A percentile compares a stretch with the other conserved stretches of the same genome.
phyloP scores from a whole-genome alignment of 2,797 vertebrate species.

The Anas flavirostris region DNA sequence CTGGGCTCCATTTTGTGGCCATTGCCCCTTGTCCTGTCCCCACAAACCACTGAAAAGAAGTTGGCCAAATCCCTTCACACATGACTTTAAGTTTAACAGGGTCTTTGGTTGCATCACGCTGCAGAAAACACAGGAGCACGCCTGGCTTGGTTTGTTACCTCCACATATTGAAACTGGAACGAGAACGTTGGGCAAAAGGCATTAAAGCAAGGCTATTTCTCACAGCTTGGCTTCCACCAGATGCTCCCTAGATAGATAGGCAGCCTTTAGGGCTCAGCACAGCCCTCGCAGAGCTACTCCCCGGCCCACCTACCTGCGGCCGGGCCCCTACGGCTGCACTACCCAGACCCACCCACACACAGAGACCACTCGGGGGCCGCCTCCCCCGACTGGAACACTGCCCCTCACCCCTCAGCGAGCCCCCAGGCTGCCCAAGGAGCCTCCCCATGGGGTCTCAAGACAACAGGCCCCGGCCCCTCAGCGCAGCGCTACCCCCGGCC shows the following conservation, averaged over 20 bases:
- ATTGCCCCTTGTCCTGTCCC: too few relatives aligned
- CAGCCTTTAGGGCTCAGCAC: not conserved
- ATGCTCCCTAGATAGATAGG: fast-evolving
- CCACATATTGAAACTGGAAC: not conserved
- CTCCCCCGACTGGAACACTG: too few relatives aligned
- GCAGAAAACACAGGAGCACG: not conserved
- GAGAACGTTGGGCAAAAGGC: not conserved
- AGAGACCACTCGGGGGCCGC: too few relatives aligned
- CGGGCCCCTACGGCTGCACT: not conserved
- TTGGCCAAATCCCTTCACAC: not conserved
- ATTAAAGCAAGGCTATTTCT: fast-evolving
- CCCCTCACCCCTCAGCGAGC: too few relatives aligned
- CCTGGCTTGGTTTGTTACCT: not conserved
- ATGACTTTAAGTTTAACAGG: not conserved
- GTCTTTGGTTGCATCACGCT: not conserved
- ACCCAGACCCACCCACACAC: too few relatives aligned
- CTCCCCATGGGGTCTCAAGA: too few relatives aligned
- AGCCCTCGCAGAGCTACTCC: too few relatives aligned
- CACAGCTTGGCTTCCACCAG: not conserved
- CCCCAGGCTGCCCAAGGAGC: too few relatives aligned
- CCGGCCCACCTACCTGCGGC: not conserved
- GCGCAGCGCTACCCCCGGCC: too few relatives aligned
- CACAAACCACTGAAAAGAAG: too few relatives aligned
- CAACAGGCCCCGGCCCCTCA: too few relatives aligned
- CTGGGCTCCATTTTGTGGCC: too few relatives aligned